A percentile compares a stretch with the other conserved stretches of the same genome.
These are phyloP conservation scores for Operophtera brumata DNA, from an alignment of 2,888 invertebrate species.

Conservation along the genomic window DNA sequence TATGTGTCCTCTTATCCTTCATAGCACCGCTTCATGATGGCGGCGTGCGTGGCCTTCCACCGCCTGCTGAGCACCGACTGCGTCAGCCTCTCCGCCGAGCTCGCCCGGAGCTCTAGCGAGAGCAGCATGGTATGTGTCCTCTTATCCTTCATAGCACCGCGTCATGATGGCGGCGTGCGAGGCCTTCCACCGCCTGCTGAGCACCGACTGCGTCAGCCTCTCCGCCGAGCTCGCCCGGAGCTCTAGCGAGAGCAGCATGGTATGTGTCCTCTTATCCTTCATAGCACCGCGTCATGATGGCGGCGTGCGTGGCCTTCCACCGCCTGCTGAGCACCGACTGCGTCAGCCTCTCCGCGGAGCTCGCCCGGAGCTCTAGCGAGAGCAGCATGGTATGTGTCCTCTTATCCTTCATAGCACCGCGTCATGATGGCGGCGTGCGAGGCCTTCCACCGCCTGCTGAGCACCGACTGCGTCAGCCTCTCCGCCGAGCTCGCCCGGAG, in stretches of 20 bases:
- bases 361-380: constrained; percentile 92
- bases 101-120: constrained; percentile 92
- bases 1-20: constrained; percentile 60
- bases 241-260: constrained; percentile 96
- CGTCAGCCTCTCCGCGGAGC: constrained; percentile 79
- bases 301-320: constrained; percentile 91
- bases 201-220: constrained; percentile 83
- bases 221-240: constrained; percentile 87
- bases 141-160: constrained; percentile 82
- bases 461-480: constrained; percentile 83
- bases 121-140: constrained; percentile 89
- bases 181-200: constrained; percentile 87
- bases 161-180: constrained; percentile 92
- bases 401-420: constrained; percentile 82
- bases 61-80: constrained; percentile 86
- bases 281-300: constrained; percentile 91
- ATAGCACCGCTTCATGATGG: constrained; percentile 91
- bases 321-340: constrained; percentile 86
- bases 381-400: constrained; percentile 89
- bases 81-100: constrained; percentile 79
- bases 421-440: constrained; percentile 92
- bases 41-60: constrained; percentile 91
- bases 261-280: constrained; percentile 60
- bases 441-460: constrained; percentile 87
- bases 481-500: constrained; percentile 87